Conservation (phyloP, 1,140 invertebrate genomes). For the Drosophila nigrodunni region DNA sequence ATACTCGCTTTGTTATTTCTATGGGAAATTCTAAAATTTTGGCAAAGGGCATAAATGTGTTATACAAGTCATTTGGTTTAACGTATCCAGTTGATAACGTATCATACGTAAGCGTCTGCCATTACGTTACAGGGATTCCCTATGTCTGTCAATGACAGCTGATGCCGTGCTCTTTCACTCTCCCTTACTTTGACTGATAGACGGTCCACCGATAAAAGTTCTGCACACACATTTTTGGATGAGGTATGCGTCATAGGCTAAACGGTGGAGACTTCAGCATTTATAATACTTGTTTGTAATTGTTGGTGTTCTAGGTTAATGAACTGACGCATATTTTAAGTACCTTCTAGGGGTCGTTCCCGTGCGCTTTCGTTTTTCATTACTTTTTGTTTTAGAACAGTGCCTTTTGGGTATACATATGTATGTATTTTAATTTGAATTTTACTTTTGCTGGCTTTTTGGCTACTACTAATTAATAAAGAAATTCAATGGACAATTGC, state of each 20-base stretch:
- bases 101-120: too few relatives aligned
- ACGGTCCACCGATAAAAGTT: conserved; percentile 9
- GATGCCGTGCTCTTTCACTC: not conserved
- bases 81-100: not conserved
- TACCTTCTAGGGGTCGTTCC: conserved; percentile 20
- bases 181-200: not conserved
- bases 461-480: conserved; percentile 7
- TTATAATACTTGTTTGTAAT: not conserved
- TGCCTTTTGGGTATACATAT: not conserved
- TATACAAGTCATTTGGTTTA: not conserved
- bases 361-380: conserved; percentile 10
- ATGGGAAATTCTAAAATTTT: not conserved
- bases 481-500: conserved; percentile 32
- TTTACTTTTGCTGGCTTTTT: not conserved
- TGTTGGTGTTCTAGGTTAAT: conserved; percentile 31
- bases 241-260: conserved; percentile 18
- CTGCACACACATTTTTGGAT: conserved; percentile 22
- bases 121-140: conserved; percentile 3
- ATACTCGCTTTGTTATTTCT: conserved; percentile 2
- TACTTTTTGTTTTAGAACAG: too few relatives aligned
- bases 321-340: conserved; percentile 20
- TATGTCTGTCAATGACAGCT: conserved; percentile 6
- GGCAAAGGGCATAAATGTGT: not conserved
- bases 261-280: conserved; percentile 11
- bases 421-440: not conserved